These are phyloP conservation scores for Okapia johnstoni DNA, from an alignment of 2,113 vertebrate genomes.

Conservation along the genomic window DNA sequence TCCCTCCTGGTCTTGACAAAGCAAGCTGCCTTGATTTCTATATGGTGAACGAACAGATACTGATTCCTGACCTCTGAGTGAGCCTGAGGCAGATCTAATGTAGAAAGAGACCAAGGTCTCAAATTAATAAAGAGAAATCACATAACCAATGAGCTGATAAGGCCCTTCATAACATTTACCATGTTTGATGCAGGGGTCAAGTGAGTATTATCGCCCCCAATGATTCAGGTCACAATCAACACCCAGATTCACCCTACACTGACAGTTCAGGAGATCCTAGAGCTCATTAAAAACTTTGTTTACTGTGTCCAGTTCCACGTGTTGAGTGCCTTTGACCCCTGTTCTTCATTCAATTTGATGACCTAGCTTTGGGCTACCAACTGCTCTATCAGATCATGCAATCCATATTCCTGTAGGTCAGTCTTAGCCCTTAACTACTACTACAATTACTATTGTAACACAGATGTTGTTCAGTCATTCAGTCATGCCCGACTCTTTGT, in stretches of 20 bases:
- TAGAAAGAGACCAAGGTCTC: not conserved
- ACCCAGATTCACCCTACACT: constrained; percentile 90
- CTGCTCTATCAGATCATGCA: not conserved
- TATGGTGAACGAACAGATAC: too few species aligned
- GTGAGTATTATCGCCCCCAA: constrained; percentile 86
- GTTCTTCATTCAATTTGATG: not conserved
- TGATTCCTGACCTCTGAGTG: not conserved
- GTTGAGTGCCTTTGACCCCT: not conserved
- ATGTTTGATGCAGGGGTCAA: constrained; percentile 91
- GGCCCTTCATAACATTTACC: constrained; percentile 91
- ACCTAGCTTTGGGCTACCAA: not conserved
- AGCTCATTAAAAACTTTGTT: not conserved
- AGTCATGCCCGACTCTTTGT: not conserved
- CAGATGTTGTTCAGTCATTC: constrained; percentile 62
- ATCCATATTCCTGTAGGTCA: not conserved
- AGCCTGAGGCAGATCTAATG: not conserved
- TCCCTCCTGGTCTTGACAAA: not conserved
- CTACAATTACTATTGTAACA: constrained; percentile 81
- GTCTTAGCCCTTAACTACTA: constrained; percentile 75
- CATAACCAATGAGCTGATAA: constrained; percentile 85
- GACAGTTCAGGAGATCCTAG: constrained; percentile 80
- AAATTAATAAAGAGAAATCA: constrained; percentile 85
- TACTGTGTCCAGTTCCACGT: not conserved
- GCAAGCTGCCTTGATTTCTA: not conserved
- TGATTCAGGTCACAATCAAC: constrained; percentile 86